A percentile compares a stretch with the other conserved stretches of the same genome.
Evolutionary conservation across 1,140 invertebrate species (phyloP).

Genomic region (Neoseiulus cucumeris): DNA sequence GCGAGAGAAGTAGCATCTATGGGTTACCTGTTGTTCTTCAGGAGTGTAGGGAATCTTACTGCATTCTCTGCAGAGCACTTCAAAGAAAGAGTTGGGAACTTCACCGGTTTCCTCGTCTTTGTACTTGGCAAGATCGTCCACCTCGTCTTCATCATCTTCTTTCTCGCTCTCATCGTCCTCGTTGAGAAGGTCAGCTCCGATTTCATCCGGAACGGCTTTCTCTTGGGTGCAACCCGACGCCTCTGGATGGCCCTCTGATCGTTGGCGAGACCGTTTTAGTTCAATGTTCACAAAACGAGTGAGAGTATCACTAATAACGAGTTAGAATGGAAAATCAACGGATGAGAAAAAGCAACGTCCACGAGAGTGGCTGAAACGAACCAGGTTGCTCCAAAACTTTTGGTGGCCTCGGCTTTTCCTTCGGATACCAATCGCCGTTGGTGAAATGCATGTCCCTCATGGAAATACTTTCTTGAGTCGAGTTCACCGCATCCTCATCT

Average conservation of each 20-base stretch:
- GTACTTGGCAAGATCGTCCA: neutral
- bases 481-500: too few species aligned
- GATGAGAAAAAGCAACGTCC: too few species aligned
- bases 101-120: neutral
- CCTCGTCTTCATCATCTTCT: neutral
- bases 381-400: neutral
- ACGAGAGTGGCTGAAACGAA: neutral
- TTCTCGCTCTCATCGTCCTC: neutral
- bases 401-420: neutral
- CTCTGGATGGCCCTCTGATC: too few species aligned
- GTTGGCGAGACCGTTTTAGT: too few species aligned
- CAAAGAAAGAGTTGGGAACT: neutral
- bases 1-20: neutral
- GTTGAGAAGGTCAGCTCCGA: neutral
- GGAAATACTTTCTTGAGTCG: neutral
- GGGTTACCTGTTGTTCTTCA: neutral
- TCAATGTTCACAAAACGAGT: too few species aligned
- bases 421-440: neutral
- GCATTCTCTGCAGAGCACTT: neutral
- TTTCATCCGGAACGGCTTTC: too few species aligned
- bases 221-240: too few species aligned
- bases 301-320: too few species aligned
- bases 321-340: too few species aligned
- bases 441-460: constrained; percentile 4
- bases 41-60: constrained; percentile 2